Percentiles rank a stretch among this genome's conserved stretches.
Conservation (phyloP, 2,797 vertebrate species). For the Halcyon smyrnensis region DNA sequence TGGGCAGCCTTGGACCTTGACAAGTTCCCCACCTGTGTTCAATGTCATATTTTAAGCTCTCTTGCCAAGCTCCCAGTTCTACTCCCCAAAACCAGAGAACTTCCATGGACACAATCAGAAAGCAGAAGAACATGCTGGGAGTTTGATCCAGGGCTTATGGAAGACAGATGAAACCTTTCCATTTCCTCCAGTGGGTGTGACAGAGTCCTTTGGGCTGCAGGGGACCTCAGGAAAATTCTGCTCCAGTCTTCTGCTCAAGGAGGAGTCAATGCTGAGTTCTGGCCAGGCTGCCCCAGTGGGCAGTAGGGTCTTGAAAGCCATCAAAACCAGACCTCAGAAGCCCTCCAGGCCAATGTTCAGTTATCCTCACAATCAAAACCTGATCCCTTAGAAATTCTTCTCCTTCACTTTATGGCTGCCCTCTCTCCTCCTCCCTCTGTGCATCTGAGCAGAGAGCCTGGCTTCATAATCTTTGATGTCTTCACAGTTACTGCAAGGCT, state of each 20-base stretch:
- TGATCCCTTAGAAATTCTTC: background rate
- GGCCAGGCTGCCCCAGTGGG: background rate
- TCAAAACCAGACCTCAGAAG: background rate
- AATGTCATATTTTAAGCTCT: background rate
- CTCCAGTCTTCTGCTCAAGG: background rate
- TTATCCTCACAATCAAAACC: background rate
- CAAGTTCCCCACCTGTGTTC: background rate
- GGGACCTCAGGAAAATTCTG: background rate
- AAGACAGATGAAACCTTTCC: background rate
- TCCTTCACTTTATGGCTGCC: background rate
- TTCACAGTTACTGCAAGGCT: background rate
- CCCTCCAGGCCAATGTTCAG: accelerated
- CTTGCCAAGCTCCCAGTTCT: background rate
- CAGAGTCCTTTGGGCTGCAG: accelerated
- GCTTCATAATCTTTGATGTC: accelerated
- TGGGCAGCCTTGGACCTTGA: background rate
- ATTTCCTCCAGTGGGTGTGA: background rate
- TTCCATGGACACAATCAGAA: accelerated
- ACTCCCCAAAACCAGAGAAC: accelerated
- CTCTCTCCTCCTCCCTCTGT: background rate
- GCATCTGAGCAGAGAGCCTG: background rate
- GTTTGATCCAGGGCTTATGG: background rate
- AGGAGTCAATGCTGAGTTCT: accelerated
- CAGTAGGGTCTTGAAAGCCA: background rate
- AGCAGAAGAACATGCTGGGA: background rate